Evolutionary conservation across 2,888 invertebrate species (phyloP).

Genomic region (Volucella inflata): DNA sequence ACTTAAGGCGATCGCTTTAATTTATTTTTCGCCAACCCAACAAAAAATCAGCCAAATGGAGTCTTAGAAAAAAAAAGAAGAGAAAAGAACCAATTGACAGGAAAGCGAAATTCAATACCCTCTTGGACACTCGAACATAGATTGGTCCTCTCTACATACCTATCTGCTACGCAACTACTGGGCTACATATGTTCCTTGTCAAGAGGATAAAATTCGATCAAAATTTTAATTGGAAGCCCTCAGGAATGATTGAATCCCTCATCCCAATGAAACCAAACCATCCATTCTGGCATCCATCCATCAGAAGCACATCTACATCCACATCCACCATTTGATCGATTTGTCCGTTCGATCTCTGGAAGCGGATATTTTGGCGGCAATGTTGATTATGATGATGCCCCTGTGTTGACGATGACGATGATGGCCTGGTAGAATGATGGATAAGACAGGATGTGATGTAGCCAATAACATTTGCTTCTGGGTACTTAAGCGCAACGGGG

Average conservation of each 20-base stretch:
- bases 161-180: conserved; percentile 30
- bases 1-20: conserved; percentile 74
- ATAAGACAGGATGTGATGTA: conserved; percentile 74
- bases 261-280: conserved; percentile 41
- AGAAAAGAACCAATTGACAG: conserved; percentile 61
- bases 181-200: conserved; percentile 75
- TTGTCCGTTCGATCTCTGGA: conserved; percentile 59
- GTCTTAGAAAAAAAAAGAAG: conserved; percentile 12
- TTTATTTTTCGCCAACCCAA: conserved; percentile 54
- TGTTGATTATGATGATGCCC: conserved; percentile 71
- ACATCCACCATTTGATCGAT: conserved; percentile 52
- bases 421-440: conserved; percentile 79
- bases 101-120: conserved; percentile 71
- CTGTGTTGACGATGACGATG: conserved; percentile 78
- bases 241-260: conserved; percentile 83
- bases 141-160: conserved; percentile 40
- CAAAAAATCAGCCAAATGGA: conserved; percentile 32
- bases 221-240: conserved; percentile 84
- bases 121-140: conserved; percentile 52
- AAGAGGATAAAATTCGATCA: conserved; percentile 83
- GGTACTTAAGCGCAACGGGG: conserved; percentile 72
- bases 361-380: conserved; percentile 71
- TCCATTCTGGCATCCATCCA: conserved; percentile 73
- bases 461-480: conserved; percentile 75
- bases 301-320: conserved; percentile 40